These are phyloP conservation scores for Acipenser ruthenus DNA, from an alignment of 2,797 vertebrate species.

Conservation along the genomic window DNA sequence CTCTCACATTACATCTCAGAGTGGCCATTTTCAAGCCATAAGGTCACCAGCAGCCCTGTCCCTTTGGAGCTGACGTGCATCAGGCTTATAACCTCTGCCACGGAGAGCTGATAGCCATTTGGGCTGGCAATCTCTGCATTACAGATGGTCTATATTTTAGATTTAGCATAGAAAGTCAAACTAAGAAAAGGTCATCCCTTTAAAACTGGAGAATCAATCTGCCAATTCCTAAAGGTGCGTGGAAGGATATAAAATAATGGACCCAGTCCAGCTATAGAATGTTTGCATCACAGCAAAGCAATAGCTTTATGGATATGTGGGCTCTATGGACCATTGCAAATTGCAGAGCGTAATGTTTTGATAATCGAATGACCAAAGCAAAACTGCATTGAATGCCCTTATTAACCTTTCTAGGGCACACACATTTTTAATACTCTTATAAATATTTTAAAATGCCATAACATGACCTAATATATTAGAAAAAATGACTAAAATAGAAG, in stretches of 20 bases:
- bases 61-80: constrained; percentile 48
- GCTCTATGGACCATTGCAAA: constrained; percentile 30
- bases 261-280: too few relatives aligned
- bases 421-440: constrained; percentile 52
- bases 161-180: too few relatives aligned
- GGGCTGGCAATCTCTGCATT: constrained; percentile 52
- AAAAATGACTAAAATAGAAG: constrained; percentile 39
- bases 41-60: constrained; percentile 54
- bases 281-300: too few relatives aligned
- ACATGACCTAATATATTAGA: constrained; percentile 56
- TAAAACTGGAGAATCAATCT: too few relatives aligned
- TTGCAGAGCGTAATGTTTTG: constrained; percentile 40
- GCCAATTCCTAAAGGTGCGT: too few relatives aligned
- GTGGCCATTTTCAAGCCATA: constrained; percentile 62
- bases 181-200: too few relatives aligned
- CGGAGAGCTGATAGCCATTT: constrained; percentile 52
- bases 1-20: constrained; percentile 58
- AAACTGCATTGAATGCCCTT: constrained; percentile 49
- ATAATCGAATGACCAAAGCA: constrained; percentile 54
- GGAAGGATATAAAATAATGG: too few relatives aligned
- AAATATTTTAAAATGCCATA: constrained; percentile 72
- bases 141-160: too few relatives aligned
- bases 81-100: constrained; percentile 59
- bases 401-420: constrained; percentile 47
- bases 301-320: too few relatives aligned